Evolutionary conservation across 2,888 invertebrate species (phyloP), one percentile per base, ranked within the genome.

Genomic region (Exephanes ischioxanthus): DNA sequence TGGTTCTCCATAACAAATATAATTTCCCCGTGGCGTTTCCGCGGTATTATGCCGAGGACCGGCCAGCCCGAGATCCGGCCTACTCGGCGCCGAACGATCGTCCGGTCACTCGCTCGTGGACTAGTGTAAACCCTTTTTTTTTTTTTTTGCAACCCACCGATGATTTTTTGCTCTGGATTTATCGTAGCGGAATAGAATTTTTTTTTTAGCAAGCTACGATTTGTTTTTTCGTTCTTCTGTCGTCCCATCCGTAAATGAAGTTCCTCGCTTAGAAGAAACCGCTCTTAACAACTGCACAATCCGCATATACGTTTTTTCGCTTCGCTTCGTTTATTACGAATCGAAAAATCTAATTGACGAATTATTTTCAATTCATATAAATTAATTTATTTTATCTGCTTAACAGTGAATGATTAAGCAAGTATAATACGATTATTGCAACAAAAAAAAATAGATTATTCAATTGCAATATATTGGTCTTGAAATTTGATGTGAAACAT

Each of bases 1-100:
- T 51, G 88, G 89, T 90, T 91, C 91, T 90, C 91, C 90, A 89
- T 92, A 89, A 91, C 93, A 92, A 93, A 93, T 92, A 92, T 92
- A 91, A 92, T 93, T 93, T 92, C 90, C 91, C 84, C 90, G 81
- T 67, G 86, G 87, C 90, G 90, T 89, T 93, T 94, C 94, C 94
- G 94, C 86, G 89, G 91, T 89, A 92, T 94, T 93, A 87, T 86
- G 75, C 80, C 53, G 70, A 85, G 83, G 85, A 84, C 80, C 84
- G 88, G 51, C 86, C 75, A 87, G 86, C 86, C 88, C 80, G 75
- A 91, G 92, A 92, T 94, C 93, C 94, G 93, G 93, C 87, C 90
- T 87, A 84, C 87, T 86, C 87, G 87, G 79, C 71, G 66, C 79
- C 77, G 37, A 58, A 33, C 72, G 68, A 83, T 86, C 84, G 87